Evolutionary conservation across 2,888 invertebrate genomes (phyloP).

Genomic region (Rotaria macrura): DNA sequence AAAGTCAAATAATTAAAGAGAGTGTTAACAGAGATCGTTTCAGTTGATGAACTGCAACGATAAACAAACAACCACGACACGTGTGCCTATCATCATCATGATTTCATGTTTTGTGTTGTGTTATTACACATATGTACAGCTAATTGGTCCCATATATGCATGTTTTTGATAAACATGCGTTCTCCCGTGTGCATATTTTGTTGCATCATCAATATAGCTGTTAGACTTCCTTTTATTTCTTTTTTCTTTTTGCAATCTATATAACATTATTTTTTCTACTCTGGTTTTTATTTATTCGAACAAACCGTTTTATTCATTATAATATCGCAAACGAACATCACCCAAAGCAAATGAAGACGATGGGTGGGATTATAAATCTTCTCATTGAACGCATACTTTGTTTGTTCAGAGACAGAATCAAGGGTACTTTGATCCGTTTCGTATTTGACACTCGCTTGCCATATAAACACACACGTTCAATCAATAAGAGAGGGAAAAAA

Average conservation of each 20-base stretch:
- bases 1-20: background rate
- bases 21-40: background rate
- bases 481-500: background rate
- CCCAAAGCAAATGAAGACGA: background rate
- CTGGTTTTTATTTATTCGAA: background rate
- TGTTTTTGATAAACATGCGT: background rate
- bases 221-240: background rate
- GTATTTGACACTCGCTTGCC: constrained; percentile 8
- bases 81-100: background rate
- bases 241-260: background rate
- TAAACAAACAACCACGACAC: background rate
- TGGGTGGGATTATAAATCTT: constrained; percentile 4
- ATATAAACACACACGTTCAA: constrained; percentile 12
- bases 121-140: background rate
- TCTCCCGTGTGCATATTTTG: background rate
- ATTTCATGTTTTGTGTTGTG: background rate
- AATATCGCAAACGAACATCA: background rate
- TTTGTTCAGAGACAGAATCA: constrained; percentile 4
- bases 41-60: constrained; percentile 3
- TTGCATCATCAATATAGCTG: background rate
- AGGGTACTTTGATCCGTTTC: constrained; percentile 15
- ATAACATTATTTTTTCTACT: background rate
- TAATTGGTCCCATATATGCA: background rate
- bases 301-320: background rate
- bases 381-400: background rate